Evolutionary conservation across 2,888 invertebrate genomes (phyloP), one percentile per base, ranked within the genome.

Genomic region (Bugula neritina): DNA sequence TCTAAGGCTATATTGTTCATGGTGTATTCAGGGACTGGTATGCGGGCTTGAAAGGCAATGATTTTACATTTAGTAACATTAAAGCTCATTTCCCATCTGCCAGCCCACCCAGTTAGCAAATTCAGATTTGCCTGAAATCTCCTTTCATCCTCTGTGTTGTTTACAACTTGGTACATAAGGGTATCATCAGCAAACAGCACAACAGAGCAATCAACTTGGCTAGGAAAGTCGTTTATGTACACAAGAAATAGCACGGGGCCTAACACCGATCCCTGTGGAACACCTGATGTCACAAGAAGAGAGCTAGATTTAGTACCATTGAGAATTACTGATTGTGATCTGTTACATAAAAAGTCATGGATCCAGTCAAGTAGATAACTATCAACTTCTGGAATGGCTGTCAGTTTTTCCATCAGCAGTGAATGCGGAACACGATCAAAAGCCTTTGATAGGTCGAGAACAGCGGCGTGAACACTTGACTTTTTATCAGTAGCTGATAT

Each of bases 151-250:
- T n/a, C n/a, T n/a, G n/a, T n/a, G n/a, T n/a, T 57, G 23, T 71
- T 29, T 21, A 54, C 57, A 23, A 55, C 25, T 69, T 31, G 21
- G 31, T 25, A 29, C n/a, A 71, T 31, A 27, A 55, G 54, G 1
- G 71, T 71, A 71, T 71, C 71, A 63, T 71, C 57, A 17, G 71
- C 71, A 63, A 69, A 71, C 57, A 69, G 54, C 23, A 35, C 57
- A 57, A 71, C 54, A 23, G 35, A 71, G 54, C 58, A 13, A 17
- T 10, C 10, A 21, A 52, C 10, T 13, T 21, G 10, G 10, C 52
- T 52, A n/a, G n/a, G n/a, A n/a, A n/a, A n/a, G n/a, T n/a, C n/a
- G n/a, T n/a, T n/a, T n/a, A n/a, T n/a, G n/a, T n/a, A n/a, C n/a
- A n/a, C n/a, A n/a, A n/a, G n/a, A n/a, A n/a, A n/a, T n/a, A n/a